Evolutionary conservation across 2,888 invertebrate species (phyloP).

Genomic region (Eugnorisma glareosa): DNA sequence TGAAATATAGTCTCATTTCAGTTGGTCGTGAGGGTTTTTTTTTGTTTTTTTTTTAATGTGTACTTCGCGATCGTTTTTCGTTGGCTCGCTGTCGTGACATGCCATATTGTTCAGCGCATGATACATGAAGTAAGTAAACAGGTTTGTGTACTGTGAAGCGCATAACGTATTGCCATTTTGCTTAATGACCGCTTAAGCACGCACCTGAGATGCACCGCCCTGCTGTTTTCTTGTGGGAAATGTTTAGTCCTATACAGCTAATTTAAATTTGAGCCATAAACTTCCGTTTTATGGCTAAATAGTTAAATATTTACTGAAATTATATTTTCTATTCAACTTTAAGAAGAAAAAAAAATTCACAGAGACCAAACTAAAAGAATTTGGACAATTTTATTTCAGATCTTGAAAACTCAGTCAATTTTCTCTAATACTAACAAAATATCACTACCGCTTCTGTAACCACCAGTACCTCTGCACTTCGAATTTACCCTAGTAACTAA

Average conservation of each 20-base stretch:
- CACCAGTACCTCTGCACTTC: conserved; percentile 35
- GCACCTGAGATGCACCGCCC: conserved; percentile 66
- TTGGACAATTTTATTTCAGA: not conserved
- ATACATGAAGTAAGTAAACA: conserved; percentile 87
- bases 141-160: conserved; percentile 83
- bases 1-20: conserved; percentile 76
- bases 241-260: conserved; percentile 60
- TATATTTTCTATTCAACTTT: not conserved
- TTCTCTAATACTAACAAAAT: not conserved
- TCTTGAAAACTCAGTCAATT: not conserved
- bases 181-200: conserved; percentile 80
- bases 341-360: too few species aligned
- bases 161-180: conserved; percentile 81
- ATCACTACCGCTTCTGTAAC: conserved; percentile 33
- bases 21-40: conserved; percentile 61
- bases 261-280: conserved; percentile 42
- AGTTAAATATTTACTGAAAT: not conserved
- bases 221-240: conserved; percentile 77
- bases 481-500: conserved; percentile 56
- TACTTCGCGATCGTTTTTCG: conserved; percentile 84
- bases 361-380: not conserved
- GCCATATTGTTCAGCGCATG: conserved; percentile 88
- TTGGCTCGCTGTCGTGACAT: conserved; percentile 86
- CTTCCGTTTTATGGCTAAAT: conserved; percentile 3
- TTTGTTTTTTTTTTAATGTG: conserved; percentile 76